Percentiles rank a stretch among this genome's conserved stretches.
Conservation (phyloP, 2,888 invertebrate genomes). For the Dasypogon diadema region DNA sequence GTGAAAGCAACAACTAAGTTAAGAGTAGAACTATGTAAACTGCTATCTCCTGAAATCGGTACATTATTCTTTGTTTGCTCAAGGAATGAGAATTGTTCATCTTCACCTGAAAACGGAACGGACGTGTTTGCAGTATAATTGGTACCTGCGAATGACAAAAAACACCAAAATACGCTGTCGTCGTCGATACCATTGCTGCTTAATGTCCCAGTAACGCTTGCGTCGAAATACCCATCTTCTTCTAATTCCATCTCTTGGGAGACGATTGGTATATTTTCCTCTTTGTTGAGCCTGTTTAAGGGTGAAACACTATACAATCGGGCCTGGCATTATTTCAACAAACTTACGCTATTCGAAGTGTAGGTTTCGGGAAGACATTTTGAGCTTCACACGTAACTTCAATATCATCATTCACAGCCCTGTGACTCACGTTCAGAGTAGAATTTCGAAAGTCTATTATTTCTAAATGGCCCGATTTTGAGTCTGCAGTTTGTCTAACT, state of each 20-base stretch:
- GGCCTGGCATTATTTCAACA: background rate
- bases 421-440: slow-evolving; percentile 55
- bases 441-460: slow-evolving; percentile 58
- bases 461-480: slow-evolving; percentile 57
- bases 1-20: background rate
- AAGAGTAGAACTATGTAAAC: slow-evolving; percentile 24
- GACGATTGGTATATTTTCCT: slow-evolving; percentile 1
- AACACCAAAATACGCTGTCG: slow-evolving; percentile 28
- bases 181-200: background rate
- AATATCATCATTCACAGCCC: slow-evolving; percentile 58
- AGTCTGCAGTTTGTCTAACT: slow-evolving; percentile 70
- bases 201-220: slow-evolving; percentile 20
- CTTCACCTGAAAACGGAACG: slow-evolving; percentile 27
- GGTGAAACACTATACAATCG: background rate
- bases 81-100: slow-evolving; percentile 43
- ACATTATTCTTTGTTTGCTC: slow-evolving; percentile 36
- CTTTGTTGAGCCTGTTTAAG: slow-evolving; percentile 21
- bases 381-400: slow-evolving; percentile 57
- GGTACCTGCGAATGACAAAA: slow-evolving; percentile 13
- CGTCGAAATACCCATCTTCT: slow-evolving; percentile 31
- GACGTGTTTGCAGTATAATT: slow-evolving; percentile 23
- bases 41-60: slow-evolving; percentile 25
- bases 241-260: background rate
- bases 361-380: slow-evolving; percentile 58
- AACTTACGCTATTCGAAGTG: slow-evolving; percentile 57